Evolutionary conservation across 2,888 invertebrate species (phyloP).

Genomic region (Tridacna gigas): DNA sequence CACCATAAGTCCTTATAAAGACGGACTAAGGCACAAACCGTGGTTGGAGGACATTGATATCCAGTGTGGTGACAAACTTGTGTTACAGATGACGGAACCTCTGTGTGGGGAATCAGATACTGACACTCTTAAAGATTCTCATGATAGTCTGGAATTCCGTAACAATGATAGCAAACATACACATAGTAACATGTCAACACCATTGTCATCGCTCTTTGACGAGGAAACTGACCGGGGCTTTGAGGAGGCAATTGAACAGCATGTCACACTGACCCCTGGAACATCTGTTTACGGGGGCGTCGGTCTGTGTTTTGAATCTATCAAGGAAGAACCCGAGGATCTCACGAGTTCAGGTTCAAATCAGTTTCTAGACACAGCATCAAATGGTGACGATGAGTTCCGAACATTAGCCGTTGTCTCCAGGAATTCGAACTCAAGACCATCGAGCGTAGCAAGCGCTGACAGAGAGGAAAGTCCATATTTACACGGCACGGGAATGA

Average conservation of each 20-base stretch:
- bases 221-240: constrained; percentile 75
- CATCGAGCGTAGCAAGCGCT: constrained; percentile 58
- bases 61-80: constrained; percentile 2
- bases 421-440: constrained; percentile 54
- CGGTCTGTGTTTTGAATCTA: constrained; percentile 73
- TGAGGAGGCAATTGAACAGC: constrained; percentile 72
- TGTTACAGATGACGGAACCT: constrained; percentile 45
- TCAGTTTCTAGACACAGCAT: constrained; percentile 50
- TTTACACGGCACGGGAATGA: neutral
- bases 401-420: constrained; percentile 71
- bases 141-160: constrained; percentile 30
- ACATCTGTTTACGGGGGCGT: constrained; percentile 63
- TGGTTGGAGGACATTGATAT: constrained; percentile 68
- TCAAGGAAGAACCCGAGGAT: constrained; percentile 75
- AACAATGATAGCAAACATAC: constrained; percentile 7
- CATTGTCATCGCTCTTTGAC: constrained; percentile 70
- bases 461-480: constrained; percentile 59
- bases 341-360: constrained; percentile 63
- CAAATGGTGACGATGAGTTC: constrained; percentile 61
- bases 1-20: constrained; percentile 66
- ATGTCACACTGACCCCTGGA: constrained; percentile 39
- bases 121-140: constrained; percentile 50
- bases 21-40: constrained; percentile 55
- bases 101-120: constrained; percentile 59
- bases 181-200: constrained; percentile 53